phyloP scores from a whole-genome alignment of 2,888 invertebrate species.

The Monochamus alternatus region DNA sequence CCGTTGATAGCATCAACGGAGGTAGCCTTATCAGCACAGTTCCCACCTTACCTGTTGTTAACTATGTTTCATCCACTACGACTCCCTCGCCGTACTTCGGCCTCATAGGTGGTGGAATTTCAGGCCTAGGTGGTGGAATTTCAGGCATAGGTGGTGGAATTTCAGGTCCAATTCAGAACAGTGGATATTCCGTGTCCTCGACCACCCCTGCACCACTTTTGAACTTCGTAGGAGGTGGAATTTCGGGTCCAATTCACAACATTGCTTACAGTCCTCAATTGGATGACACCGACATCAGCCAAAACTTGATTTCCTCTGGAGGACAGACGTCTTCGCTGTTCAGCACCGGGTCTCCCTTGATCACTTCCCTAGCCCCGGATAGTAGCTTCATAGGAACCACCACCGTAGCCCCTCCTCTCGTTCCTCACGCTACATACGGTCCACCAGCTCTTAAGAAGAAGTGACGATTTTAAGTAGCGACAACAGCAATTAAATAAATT shows the following conservation, averaged over 20 bases:
- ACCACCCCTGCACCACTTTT: slow-evolving; percentile 12
- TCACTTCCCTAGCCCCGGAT: slow-evolving; percentile 3
- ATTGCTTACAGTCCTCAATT: background rate
- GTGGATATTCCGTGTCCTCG: background rate
- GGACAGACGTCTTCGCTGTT: slow-evolving; percentile 13
- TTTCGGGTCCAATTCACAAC: background rate
- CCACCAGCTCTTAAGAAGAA: slow-evolving; percentile 24
- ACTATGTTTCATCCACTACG: slow-evolving; percentile 7
- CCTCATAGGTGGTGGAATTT: background rate
- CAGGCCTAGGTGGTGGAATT: no score
- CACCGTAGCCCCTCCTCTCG: slow-evolving; percentile 9
- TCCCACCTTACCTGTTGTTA: background rate
- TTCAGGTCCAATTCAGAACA: background rate
- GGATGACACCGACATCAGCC: slow-evolving; percentile 2
- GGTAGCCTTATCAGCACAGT: slow-evolving; percentile 18
- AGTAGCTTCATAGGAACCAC: slow-evolving; percentile 8
- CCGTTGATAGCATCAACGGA: slow-evolving; percentile 18
- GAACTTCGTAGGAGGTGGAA: slow-evolving; percentile 1
- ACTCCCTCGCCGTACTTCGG: background rate
- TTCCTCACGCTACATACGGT: slow-evolving; percentile 20
- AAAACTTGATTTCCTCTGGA: slow-evolving; percentile 20
- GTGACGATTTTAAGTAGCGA: background rate
- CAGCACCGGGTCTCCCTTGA: slow-evolving; percentile 13
- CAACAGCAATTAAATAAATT: slow-evolving; percentile 15
- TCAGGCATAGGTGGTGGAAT: slow-evolving; percentile 4